A percentile compares a stretch with the other conserved stretches of the same genome.
Evolutionary conservation across 2,888 invertebrate genomes (phyloP).

Genomic region (Ochropleura leucogaster): DNA sequence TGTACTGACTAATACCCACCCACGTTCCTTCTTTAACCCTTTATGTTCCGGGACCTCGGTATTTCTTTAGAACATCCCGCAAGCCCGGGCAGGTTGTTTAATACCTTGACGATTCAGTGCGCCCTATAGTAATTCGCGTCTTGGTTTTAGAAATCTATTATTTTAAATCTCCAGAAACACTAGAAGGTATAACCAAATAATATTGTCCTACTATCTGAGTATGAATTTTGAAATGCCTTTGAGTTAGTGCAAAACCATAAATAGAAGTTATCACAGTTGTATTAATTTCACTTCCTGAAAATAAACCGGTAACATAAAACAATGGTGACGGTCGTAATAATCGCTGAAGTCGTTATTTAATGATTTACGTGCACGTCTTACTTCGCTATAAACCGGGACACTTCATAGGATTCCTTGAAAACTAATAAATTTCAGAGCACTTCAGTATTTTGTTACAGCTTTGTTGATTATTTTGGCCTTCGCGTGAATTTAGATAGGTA

Average conservation of each 20-base stretch:
- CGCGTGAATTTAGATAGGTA: slow-evolving; percentile 37
- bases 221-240: neutral
- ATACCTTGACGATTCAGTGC: neutral
- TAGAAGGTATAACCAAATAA: neutral
- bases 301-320: slow-evolving; percentile 39
- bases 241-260: slow-evolving; percentile 1
- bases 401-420: slow-evolving; percentile 59
- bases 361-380: slow-evolving; percentile 54
- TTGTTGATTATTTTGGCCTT: slow-evolving; percentile 56
- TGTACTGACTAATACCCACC: too few relatives aligned
- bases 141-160: neutral
- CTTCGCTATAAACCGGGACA: slow-evolving; percentile 47
- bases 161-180: too few relatives aligned
- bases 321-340: slow-evolving; percentile 42
- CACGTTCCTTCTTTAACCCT: too few relatives aligned
- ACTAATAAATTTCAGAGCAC: slow-evolving; percentile 50
- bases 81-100: too few relatives aligned
- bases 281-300: slow-evolving; percentile 41
- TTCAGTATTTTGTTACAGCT: slow-evolving; percentile 51
- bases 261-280: slow-evolving; percentile 17
- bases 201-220: too few relatives aligned
- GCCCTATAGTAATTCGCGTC: neutral
- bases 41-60: too few relatives aligned
- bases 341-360: slow-evolving; percentile 45
- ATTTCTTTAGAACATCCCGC: too few relatives aligned